phyloP scores from a whole-genome alignment of 2,888 invertebrate species.

The Escarpia spicata region DNA sequence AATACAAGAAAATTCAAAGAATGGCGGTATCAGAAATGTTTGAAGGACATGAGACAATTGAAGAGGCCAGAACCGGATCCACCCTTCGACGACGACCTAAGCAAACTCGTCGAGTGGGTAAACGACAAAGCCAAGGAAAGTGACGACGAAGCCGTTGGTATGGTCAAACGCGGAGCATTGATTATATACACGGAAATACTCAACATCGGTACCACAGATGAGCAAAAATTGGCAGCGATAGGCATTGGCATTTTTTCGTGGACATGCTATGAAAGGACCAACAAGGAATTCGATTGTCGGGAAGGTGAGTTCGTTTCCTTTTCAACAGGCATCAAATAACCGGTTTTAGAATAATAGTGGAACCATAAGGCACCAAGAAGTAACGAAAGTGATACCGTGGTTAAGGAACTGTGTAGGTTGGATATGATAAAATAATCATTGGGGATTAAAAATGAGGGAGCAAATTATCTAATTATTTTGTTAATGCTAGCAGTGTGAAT shows the following conservation, averaged over 20 bases:
- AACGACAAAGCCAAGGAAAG: background rate
- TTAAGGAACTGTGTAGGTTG: no score
- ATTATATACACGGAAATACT: background rate
- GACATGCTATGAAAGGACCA: background rate
- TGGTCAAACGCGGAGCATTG: background rate
- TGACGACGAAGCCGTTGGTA: background rate
- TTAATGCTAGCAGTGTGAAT: no score
- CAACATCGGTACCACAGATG: background rate
- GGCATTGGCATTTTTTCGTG: background rate
- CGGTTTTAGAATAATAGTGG: no score
- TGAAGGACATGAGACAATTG: background rate
- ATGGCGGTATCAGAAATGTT: background rate
- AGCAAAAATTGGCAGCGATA: background rate
- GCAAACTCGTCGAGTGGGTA: background rate
- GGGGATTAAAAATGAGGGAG: no score
- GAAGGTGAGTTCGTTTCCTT: background rate
- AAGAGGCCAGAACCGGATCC: background rate
- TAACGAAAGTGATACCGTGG: no score
- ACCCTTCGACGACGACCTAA: background rate
- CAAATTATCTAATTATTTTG: no score
- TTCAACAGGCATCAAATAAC: background rate
- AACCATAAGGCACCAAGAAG: no score
- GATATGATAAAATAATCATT: no score
- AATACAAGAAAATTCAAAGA: background rate
- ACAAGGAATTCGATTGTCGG: background rate